Conservation (phyloP, 2,113 vertebrate species). For the Lophochroa leadbeateri region DNA sequence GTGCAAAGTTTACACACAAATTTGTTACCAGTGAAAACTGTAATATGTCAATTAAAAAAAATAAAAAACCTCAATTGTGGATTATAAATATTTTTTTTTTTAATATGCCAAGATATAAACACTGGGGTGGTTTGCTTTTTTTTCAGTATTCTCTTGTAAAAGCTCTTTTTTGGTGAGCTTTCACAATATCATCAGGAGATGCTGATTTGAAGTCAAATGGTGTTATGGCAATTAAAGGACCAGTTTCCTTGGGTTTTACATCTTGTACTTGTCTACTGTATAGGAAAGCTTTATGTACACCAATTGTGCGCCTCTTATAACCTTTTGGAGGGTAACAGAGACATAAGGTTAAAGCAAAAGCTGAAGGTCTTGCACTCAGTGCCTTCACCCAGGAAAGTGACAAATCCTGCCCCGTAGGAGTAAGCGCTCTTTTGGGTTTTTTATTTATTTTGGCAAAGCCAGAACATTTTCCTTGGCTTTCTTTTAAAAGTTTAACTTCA, state of each 20-base stretch:
- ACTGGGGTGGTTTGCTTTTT: neutral
- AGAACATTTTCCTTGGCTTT: slow-evolving; percentile 46
- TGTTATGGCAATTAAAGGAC: slow-evolving; percentile 75
- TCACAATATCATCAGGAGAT: slow-evolving; percentile 95
- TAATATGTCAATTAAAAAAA: slow-evolving; percentile 41
- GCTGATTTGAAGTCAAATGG: slow-evolving; percentile 92
- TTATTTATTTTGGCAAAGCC: slow-evolving; percentile 53
- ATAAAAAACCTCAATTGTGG: slow-evolving; percentile 16
- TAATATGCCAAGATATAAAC: slow-evolving; percentile 14
- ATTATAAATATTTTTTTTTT: neutral
- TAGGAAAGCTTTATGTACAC: slow-evolving; percentile 74
- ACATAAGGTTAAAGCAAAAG: slow-evolving; percentile 89
- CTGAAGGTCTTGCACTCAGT: slow-evolving; percentile 84
- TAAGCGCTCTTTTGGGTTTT: slow-evolving; percentile 45
- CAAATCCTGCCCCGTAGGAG: slow-evolving; percentile 59
- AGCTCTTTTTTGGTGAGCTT: slow-evolving; percentile 88
- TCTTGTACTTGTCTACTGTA: slow-evolving; percentile 78
- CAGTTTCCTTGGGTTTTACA: slow-evolving; percentile 73
- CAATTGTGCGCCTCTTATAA: slow-evolving; percentile 47
- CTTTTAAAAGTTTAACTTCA: slow-evolving; percentile 52
- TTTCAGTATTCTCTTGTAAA: slow-evolving; percentile 81
- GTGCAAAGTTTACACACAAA: slow-evolving; percentile 64
- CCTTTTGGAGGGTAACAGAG: slow-evolving; percentile 74
- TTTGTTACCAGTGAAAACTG: slow-evolving; percentile 48
- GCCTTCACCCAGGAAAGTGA: slow-evolving; percentile 67